Percentiles rank a stretch among this genome's conserved stretches.
phyloP scores from a whole-genome alignment of 2,888 invertebrate genomes.

The Drosophila nigricruria region DNA sequence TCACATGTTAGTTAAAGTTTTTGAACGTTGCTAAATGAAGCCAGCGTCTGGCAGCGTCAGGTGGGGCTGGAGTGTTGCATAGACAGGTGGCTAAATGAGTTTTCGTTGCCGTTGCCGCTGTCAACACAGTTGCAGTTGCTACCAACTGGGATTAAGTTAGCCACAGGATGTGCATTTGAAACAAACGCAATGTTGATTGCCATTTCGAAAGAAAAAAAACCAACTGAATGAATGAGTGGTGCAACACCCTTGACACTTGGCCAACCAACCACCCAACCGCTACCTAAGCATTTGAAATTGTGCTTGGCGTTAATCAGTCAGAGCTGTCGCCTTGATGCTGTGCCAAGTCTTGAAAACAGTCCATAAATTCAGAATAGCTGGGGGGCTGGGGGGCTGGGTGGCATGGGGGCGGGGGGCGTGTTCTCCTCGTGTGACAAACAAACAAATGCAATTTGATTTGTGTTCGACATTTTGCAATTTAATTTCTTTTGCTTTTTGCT shows the following conservation, averaged over 20 bases:
- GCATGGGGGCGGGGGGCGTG: not conserved
- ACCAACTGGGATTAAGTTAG: slow-evolving; percentile 48
- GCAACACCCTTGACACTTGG: slow-evolving; percentile 68
- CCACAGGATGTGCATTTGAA: slow-evolving; percentile 43
- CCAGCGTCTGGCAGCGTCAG: not conserved
- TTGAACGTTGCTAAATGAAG: slow-evolving; percentile 4
- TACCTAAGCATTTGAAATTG: not conserved
- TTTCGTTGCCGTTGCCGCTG: slow-evolving; percentile 38
- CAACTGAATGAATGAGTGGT: slow-evolving; percentile 16
- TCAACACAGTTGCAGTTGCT: slow-evolving; percentile 16
- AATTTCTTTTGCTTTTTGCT: slow-evolving; percentile 44
- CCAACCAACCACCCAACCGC: not conserved
- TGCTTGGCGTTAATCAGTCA: slow-evolving; percentile 28
- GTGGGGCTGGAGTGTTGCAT: slow-evolving; percentile 14
- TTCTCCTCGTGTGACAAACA: slow-evolving; percentile 36
- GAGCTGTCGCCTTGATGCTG: slow-evolving; percentile 33
- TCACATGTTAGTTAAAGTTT: slow-evolving; percentile 38
- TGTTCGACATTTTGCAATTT: slow-evolving; percentile 72
- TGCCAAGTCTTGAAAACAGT: slow-evolving; percentile 42
- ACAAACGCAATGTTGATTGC: slow-evolving; percentile 74
- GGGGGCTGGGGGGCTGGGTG: not conserved
- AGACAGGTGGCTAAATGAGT: slow-evolving; percentile 73
- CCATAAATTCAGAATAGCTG: slow-evolving; percentile 45
- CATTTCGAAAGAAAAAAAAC: slow-evolving; percentile 25
- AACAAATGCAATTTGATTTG: slow-evolving; percentile 73